Evolutionary conservation across 2,113 vertebrate species (phyloP).

Genomic region (Myotis yumanensis): DNA sequence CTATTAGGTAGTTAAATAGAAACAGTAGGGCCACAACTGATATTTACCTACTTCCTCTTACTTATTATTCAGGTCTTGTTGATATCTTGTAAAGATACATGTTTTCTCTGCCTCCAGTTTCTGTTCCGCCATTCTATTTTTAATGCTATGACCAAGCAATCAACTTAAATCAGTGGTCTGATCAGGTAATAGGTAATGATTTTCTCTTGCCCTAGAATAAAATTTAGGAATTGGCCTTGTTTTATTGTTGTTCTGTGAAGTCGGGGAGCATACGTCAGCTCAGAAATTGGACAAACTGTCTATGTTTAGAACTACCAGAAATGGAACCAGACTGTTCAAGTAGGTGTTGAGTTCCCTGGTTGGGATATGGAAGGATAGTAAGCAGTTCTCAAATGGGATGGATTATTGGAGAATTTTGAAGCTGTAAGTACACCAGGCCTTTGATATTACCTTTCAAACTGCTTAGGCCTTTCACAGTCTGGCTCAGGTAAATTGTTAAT

Average conservation of each 20-base stretch:
- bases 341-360: background rate
- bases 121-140: background rate
- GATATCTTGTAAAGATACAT: background rate
- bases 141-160: background rate
- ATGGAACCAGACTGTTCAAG: background rate
- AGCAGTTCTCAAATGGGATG: background rate
- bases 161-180: background rate
- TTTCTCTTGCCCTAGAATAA: background rate
- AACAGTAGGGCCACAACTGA: background rate
- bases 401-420: background rate
- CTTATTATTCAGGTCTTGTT: background rate
- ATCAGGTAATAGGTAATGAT: background rate
- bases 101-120: background rate
- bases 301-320: slow-evolving; percentile 1
- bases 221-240: slow-evolving; percentile 41
- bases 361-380: background rate
- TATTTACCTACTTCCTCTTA: background rate
- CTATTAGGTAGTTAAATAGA: background rate
- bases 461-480: background rate
- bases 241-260: background rate
- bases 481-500: background rate
- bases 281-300: background rate
- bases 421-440: background rate
- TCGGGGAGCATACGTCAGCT: background rate
- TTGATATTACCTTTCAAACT: background rate